A percentile compares a stretch with the other conserved stretches of the same genome.
Evolutionary conservation across 2,888 invertebrate genomes (phyloP).

Genomic region (Tenthredo livida): DNA sequence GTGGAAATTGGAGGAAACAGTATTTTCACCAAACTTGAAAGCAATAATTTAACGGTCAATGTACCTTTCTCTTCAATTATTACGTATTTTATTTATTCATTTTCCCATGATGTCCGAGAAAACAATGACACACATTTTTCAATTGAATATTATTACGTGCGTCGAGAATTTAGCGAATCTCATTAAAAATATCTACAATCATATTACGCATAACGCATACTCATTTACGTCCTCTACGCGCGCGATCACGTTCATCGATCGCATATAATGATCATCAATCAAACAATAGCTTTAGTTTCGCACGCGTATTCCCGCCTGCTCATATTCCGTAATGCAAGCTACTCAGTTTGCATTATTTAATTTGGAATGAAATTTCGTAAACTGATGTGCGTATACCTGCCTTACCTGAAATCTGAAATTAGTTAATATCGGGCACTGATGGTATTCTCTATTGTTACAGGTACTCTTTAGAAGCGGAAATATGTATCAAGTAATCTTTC

Average conservation of each 20-base stretch:
- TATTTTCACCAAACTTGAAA: constrained; percentile 37
- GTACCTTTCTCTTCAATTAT: constrained; percentile 28
- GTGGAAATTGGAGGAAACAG: constrained; percentile 16
- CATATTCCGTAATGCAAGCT: no score
- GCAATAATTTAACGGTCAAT: constrained; percentile 32
- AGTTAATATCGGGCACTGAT: background rate
- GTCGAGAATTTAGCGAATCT: background rate
- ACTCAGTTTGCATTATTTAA: no score
- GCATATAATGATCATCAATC: background rate
- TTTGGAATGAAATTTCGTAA: background rate
- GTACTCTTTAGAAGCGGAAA: background rate
- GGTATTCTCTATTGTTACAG: constrained; percentile 13
- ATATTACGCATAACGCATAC: background rate
- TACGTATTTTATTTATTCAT: background rate
- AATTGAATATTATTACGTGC: background rate
- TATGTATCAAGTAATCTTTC: constrained; percentile 36
- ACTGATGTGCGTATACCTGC: background rate
- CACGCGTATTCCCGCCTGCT: background rate
- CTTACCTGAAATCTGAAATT: no score
- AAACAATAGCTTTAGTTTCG: background rate
- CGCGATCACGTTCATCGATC: background rate
- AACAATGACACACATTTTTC: background rate
- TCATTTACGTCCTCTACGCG: background rate
- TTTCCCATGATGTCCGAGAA: background rate
- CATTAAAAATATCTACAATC: constrained; percentile 3